Evolutionary conservation across 2,797 vertebrate genomes (phyloP), one percentile per base, ranked within the genome.

Genomic region (Sebastes baramenuke): DNA sequence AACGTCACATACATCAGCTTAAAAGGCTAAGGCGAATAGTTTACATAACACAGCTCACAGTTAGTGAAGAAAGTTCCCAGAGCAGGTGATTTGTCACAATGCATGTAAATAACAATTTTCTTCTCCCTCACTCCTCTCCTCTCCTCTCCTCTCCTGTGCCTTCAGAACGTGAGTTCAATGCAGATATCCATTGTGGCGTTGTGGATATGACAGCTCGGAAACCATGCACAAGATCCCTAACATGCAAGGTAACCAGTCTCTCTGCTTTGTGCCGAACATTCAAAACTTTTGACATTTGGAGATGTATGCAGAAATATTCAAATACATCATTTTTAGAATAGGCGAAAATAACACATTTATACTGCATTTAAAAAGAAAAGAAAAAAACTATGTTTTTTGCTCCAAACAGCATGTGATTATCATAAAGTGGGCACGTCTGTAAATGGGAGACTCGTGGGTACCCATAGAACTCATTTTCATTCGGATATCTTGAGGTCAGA

Each of bases 161-260:
- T 62, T 75, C 90, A 99, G 99, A 99, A 92, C 97, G 98, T 82
- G 99, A 99, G 94, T 99, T 99, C 95, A 98, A 98, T 95, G 96
- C 99, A 91, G 98, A 99, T 94, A 94, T 97, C 94, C 98, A 99
- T 94, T 99, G 99, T 96, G 98, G 99, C 75, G 99, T 99, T 89
- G 86, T 99, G 92, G 99, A 99, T 95, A 92, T 97, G 81, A 97
- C 98, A 81, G 97, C 97, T 91, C 97, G 97, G 94, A 99, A 99
- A 95, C 97, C 97, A 95, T 99, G 99, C 96, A 99, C 99, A 94
- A 97, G 98, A 96, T 99, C 99, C 93, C 96, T 99, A 94, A 99
- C 99, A 93, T 99, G 99, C 97, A 99, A 99, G 98, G 99, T 97
- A 86, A 85, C 52, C 30, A 16, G 29, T 22, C 52, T 66, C 27